Percentiles rank a stretch among this genome's conserved stretches.
Conservation (phyloP, 2,888 invertebrate species). For the Tipula lateralis region DNA sequence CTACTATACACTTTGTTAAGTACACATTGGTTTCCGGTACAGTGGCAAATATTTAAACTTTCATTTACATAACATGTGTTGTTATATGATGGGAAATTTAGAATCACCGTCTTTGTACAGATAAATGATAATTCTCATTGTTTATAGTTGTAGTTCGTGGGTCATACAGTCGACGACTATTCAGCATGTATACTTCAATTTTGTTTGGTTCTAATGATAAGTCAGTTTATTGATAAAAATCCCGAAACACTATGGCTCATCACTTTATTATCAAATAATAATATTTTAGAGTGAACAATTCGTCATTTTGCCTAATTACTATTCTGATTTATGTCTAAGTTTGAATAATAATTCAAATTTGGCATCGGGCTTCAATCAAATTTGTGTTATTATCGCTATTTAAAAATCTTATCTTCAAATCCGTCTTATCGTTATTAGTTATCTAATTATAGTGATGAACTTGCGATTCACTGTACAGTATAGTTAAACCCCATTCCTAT, state of each 20-base stretch:
- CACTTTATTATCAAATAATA: too few species aligned
- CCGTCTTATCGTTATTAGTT: background rate
- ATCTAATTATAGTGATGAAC: background rate
- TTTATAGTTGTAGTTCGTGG: background rate
- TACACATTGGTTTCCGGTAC: too few species aligned
- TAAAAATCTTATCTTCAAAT: background rate
- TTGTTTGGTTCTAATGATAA: too few species aligned
- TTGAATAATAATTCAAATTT: too few species aligned
- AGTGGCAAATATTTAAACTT: background rate
- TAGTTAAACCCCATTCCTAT: background rate
- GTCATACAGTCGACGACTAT: background rate
- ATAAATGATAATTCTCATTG: background rate
- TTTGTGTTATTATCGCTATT: background rate
- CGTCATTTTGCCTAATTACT: too few species aligned
- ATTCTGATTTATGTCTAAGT: too few species aligned
- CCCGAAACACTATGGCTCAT: too few species aligned
- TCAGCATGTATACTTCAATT: background rate
- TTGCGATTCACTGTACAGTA: background rate
- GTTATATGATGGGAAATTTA: background rate
- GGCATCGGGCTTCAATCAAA: background rate
- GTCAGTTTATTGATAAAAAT: too few species aligned
- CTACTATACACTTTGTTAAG: background rate
- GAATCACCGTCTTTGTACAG: background rate
- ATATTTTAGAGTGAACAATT: too few species aligned
- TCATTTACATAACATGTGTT: background rate